phyloP scores from a whole-genome alignment of 1,140 invertebrate genomes.

The Cardiocondyla obscurior region DNA sequence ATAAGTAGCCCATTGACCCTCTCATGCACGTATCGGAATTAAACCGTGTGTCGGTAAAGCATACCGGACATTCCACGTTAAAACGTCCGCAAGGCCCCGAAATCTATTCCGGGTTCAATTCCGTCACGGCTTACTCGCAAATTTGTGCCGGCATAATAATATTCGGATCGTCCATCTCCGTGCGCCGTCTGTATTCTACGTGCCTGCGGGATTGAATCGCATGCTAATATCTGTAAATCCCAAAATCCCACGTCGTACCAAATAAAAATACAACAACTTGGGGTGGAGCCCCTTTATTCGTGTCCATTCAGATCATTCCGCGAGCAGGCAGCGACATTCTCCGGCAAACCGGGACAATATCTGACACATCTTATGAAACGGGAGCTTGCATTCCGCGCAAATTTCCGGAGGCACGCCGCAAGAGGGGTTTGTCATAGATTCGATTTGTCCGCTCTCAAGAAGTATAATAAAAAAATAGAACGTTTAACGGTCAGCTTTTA shows the following conservation, averaged over 20 bases:
- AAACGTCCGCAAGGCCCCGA: background rate
- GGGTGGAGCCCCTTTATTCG: conserved; percentile 16
- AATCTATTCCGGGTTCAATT: conserved; percentile 15
- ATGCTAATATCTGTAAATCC: conserved; percentile 26
- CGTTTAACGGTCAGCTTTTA: background rate
- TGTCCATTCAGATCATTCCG: background rate
- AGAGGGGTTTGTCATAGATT: background rate
- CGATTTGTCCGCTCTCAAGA: no score
- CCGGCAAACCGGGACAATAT: conserved; percentile 1
- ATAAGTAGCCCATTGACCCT: conserved; percentile 53
- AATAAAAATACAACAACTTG: conserved; percentile 33
- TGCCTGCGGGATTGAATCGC: background rate
- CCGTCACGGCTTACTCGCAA: background rate
- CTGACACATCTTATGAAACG: conserved; percentile 14
- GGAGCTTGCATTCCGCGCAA: background rate
- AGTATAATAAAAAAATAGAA: no score
- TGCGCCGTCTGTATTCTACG: background rate
- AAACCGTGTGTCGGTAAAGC: conserved; percentile 27
- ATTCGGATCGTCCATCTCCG: background rate
- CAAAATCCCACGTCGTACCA: background rate
- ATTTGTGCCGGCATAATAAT: background rate
- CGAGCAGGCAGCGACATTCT: background rate
- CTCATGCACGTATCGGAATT: conserved; percentile 48
- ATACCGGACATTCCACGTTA: background rate
- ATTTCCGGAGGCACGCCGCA: conserved; percentile 14